phyloP scores from a whole-genome alignment of 2,888 invertebrate species.

The Thecocarcelia acutangulata region DNA sequence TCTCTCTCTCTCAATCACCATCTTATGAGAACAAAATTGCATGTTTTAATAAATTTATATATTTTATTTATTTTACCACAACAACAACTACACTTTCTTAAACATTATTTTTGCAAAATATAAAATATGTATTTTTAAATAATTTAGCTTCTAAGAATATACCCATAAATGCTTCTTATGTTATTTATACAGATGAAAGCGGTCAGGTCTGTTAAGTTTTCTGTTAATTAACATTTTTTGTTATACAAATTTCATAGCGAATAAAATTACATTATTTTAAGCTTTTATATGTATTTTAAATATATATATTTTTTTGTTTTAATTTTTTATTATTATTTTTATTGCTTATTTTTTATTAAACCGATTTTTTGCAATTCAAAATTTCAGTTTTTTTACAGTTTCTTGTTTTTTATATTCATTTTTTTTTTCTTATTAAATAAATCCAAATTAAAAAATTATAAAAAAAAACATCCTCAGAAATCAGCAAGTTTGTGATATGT shows the following conservation, averaged over 20 bases:
- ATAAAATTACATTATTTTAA: no score
- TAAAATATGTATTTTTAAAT: constrained; percentile 6
- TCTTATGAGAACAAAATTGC: background rate
- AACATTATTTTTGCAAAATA: constrained; percentile 5
- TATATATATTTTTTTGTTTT: constrained; percentile 15
- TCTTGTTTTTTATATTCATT: constrained; percentile 55
- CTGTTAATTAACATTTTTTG: constrained; percentile 10
- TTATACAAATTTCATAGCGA: background rate
- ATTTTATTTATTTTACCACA: constrained; percentile 17
- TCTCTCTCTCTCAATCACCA: no score
- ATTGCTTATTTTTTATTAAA: constrained; percentile 23
- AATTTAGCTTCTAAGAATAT: constrained; percentile 83
- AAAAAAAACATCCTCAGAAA: constrained; percentile 50
- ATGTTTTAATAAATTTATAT: no score
- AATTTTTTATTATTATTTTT: constrained; percentile 15
- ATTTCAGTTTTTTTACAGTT: constrained; percentile 34
- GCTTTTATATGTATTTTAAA: no score
- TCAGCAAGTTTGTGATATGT: constrained; percentile 62
- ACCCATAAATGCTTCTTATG: constrained; percentile 95
- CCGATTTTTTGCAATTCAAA: constrained; percentile 9
- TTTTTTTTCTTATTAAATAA: background rate
- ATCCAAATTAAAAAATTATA: constrained; percentile 14
- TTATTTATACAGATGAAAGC: constrained; percentile 97
- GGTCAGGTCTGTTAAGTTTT: constrained; percentile 90
- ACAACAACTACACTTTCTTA: background rate